Base-by-base conservation (phyloP, 2,888 invertebrate species). In the Eutolmus rufibarbis region DNA sequence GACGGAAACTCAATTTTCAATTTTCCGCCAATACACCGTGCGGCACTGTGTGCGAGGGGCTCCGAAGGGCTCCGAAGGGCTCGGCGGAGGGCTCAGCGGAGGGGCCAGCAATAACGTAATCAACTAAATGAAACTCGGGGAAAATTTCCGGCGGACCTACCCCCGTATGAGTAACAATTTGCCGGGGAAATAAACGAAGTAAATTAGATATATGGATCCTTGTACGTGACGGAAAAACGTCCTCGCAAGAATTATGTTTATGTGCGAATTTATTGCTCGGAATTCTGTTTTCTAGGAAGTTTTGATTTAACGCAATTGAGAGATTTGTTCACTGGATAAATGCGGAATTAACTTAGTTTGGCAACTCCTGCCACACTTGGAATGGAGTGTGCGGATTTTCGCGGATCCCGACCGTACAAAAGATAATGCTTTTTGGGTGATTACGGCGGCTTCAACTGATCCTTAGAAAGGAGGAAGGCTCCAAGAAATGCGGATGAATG, bases 1-100 rank as follows among this genome's bases (percentile, higher is more conserved):
- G 88, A 85, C 88, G 87, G 84, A 87, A 88, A 88, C 87, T 88
- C 88, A 88, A 88, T 88, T 88, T 88, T 85, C 88, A 88, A 87
- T 88, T 88, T 88, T 88, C 87, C 82, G 84, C 85, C 81, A 82
- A 74, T 86, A 76, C 34, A 66, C 43, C 28, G 66, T 7, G 9
- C 23, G 23, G 9, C 23, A 43, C 66, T 66, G 12, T n/a, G 19
- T 66, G 66, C 66, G 66, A 28, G 66, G 19, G 66, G 66, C 12
- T 66, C 5, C 43, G 43, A 43, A 43, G 43, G 43, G 43, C n/a
- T 14, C 51, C 12, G 77, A 76, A 16, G 46, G 82, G 88, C 82
- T 28, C 28, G 28, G 28, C 57, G 57, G n/a, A 23, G 57, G 57
- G 57, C 57, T n/a, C 57, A 57, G 57, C 4, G 74, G 78, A 76